phyloP scores from a whole-genome alignment of 1,140 invertebrate genomes.

The Campoletis sonorensis region DNA sequence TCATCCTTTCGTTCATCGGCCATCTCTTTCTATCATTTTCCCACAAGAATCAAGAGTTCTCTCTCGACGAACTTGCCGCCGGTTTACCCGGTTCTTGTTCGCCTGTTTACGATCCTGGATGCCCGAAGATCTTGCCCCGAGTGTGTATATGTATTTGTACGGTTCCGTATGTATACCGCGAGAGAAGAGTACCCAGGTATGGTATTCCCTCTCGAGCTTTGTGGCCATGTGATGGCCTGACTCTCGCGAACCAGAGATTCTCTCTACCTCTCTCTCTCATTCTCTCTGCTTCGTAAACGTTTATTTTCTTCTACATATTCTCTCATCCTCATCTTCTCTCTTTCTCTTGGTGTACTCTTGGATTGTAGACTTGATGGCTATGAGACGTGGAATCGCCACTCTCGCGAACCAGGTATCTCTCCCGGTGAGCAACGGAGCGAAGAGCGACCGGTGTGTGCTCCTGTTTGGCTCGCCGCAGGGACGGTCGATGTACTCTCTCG shows the following conservation, averaged over 20 bases:
- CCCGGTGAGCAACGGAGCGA: constrained; percentile 8
- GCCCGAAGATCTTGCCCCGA: constrained; percentile 35
- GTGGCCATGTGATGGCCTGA: constrained; percentile 7
- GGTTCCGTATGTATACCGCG: constrained; percentile 22
- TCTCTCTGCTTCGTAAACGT: not conserved
- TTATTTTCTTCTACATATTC: not conserved
- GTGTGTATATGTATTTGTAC: not conserved
- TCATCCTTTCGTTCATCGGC: not conserved
- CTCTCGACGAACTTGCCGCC: constrained; percentile 48
- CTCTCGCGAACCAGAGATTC: not conserved
- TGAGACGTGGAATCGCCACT: constrained; percentile 6
- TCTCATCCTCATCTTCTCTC: not conserved
- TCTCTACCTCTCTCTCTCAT: constrained; percentile 8
- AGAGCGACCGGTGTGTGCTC: constrained; percentile 10
- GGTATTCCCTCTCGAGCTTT: constrained; percentile 52
- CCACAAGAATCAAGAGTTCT: not conserved
- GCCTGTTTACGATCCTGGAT: constrained; percentile 66
- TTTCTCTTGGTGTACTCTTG: not conserved
- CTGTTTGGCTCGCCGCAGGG: constrained; percentile 11
- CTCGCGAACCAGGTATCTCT: constrained; percentile 13
- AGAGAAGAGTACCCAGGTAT: constrained; percentile 59
- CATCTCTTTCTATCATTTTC: not conserved
- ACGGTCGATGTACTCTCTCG: constrained; percentile 55
- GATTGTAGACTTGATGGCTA: constrained; percentile 18
- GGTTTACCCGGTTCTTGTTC: constrained; percentile 71